Conservation (phyloP, 2,113 vertebrate genomes). For the Corythornis cristatus region DNA sequence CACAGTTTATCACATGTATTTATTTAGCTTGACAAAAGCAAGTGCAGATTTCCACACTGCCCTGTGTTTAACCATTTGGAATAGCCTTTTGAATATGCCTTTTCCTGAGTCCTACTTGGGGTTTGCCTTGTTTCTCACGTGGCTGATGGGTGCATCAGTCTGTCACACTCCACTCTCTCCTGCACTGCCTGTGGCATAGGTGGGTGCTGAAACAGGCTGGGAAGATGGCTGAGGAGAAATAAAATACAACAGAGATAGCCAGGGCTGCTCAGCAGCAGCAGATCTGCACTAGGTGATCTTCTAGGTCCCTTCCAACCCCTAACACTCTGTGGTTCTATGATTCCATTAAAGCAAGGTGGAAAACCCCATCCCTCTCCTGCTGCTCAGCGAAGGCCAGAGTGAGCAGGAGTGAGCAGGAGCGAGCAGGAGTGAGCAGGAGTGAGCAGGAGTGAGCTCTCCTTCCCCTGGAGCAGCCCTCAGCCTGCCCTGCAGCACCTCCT, state of each 20-base stretch:
- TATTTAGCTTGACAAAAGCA: not conserved
- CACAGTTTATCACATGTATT: not conserved
- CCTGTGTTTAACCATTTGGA: not conserved
- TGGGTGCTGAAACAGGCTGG: not conserved
- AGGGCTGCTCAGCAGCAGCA: not conserved
- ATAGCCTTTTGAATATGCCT: not conserved
- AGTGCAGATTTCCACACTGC: not conserved
- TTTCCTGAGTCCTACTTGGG: not conserved
- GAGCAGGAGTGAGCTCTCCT: fast-evolving
- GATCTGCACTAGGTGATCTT: too few species aligned
- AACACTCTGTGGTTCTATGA: too few species aligned
- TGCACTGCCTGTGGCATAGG: not conserved
- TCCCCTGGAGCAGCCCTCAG: not conserved
- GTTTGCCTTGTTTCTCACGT: not conserved
- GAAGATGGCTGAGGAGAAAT: not conserved
- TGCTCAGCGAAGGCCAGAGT: not conserved
- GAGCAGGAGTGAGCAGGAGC: not conserved
- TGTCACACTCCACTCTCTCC: not conserved
- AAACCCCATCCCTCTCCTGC: not conserved
- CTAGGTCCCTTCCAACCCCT: too few species aligned
- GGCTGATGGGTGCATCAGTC: not conserved
- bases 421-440: fast-evolving
- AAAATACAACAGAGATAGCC: not conserved
- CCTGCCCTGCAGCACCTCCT: not conserved
- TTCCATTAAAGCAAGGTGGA: not conserved